A percentile compares a stretch with the other conserved stretches of the same genome.
These are phyloP conservation scores for Theretra japonica DNA, from an alignment of 2,888 invertebrate genomes.

Conservation along the genomic window DNA sequence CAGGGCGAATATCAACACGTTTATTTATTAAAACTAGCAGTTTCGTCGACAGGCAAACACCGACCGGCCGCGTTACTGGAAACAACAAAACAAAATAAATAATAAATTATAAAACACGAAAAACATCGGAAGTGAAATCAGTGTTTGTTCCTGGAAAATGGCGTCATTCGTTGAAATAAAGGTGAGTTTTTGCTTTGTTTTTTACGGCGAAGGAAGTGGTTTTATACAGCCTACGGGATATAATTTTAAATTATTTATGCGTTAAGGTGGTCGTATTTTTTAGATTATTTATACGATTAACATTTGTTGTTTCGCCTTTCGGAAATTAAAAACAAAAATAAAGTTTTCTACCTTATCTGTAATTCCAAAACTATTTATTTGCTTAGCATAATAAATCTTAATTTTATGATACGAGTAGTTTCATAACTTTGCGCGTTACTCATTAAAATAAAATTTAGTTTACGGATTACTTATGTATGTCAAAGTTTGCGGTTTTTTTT, in stretches of 20 bases:
- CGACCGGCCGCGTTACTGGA: neutral
- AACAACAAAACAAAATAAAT: neutral
- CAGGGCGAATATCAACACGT: constrained; percentile 3
- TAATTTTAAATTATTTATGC: neutral
- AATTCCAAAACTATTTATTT: too few relatives aligned
- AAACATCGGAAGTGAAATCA: neutral
- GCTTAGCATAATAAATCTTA: too few relatives aligned
- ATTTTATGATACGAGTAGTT: too few relatives aligned
- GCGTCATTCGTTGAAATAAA: constrained; percentile 4
- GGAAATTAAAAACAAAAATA: too few relatives aligned
- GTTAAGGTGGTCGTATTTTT: neutral
- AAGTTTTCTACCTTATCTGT: too few relatives aligned
- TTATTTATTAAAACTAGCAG: constrained; percentile 22
- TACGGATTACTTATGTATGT: too few relatives aligned
- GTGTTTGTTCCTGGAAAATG: constrained; percentile 13
- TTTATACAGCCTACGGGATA: neutral
- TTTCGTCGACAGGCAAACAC: constrained; percentile 2
- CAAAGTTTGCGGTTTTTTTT: too few relatives aligned
- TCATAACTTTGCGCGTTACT: too few relatives aligned
- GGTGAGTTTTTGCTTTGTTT: constrained; percentile 8
- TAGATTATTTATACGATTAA: too few relatives aligned
- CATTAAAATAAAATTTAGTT: too few relatives aligned
- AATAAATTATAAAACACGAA: neutral
- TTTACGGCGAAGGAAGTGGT: neutral
- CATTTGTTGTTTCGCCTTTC: too few relatives aligned